A percentile compares a stretch with the other conserved stretches of the same genome.
These are phyloP conservation scores for Andrena marginata DNA, from an alignment of 2,888 invertebrate genomes.

Conservation along the genomic window DNA sequence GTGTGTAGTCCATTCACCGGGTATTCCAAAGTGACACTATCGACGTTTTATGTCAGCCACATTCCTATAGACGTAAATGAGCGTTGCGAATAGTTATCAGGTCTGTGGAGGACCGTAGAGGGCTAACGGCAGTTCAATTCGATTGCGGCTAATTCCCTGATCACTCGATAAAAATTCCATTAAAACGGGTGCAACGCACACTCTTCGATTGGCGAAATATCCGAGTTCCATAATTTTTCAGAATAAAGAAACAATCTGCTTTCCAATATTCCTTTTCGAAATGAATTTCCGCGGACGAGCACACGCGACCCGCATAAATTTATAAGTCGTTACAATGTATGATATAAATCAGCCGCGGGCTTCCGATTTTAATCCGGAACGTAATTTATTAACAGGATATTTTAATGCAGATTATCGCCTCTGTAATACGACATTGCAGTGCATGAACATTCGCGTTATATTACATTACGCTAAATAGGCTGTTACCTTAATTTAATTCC, in stretches of 20 bases:
- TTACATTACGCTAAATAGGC: slow-evolving; percentile 25
- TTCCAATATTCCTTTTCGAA: not conserved
- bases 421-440: not conserved
- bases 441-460: slow-evolving; percentile 17
- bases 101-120: not conserved
- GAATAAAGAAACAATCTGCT: not conserved
- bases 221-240: not conserved
- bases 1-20: slow-evolving; percentile 36
- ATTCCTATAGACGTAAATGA: slow-evolving; percentile 54
- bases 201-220: not conserved
- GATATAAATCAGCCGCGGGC: slow-evolving; percentile 15
- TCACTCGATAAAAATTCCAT: not conserved
- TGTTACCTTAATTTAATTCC: slow-evolving; percentile 27
- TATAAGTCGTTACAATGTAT: slow-evolving; percentile 26
- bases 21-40: slow-evolving; percentile 39
- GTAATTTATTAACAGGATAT: slow-evolving; percentile 48
- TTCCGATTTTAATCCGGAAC: slow-evolving; percentile 33
- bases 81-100: slow-evolving; percentile 4
- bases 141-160: slow-evolving; percentile 1
- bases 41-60: slow-evolving; percentile 48
- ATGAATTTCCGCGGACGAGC: not conserved
- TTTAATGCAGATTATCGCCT: slow-evolving; percentile 39
- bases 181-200: not conserved
- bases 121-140: slow-evolving; percentile 21
- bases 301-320: slow-evolving; percentile 13